Evolutionary conservation across 2,888 invertebrate genomes (phyloP), one percentile per base, ranked within the genome.

Genomic region (Agrochola lychnidis): DNA sequence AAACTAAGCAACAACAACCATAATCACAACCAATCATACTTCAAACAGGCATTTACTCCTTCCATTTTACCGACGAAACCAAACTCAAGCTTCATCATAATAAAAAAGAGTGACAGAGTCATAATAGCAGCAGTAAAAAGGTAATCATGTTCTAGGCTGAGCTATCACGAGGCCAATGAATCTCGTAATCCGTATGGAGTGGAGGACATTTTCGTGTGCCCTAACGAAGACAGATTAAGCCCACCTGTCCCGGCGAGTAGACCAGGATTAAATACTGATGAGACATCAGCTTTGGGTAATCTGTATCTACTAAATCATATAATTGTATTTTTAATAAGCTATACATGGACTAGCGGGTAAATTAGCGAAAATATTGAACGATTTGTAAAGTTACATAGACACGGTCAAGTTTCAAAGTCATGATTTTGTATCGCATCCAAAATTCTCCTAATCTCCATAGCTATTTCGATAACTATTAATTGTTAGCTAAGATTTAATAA

Each of bases 171-270:
- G 68, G 36, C 59, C 67, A 77, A 88, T 86, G 85, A 88, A 89
- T 89, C 86, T 85, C 80, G 83, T 90, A 90, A 90, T 89, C 87
- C 87, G 68, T 81, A 81, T 82, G 74, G 78, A 87, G 83, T 90
- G 84, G 87, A 83, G 86, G 84, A 87, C 87, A 84, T 87, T 89
- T 88, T 88, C 76, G 70, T 81, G 73, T 57, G 76, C 82, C 83
- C 88, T 92, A 94, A 95, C 94, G 94, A 95, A 95, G 95, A 96
- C 94, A 94, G 95, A 95, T 96, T 94, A 94, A 94, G 91, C 92
- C 79, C 83, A 90, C 86, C 85, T 84, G 88, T 83, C 80, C 56
- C 59, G 16, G 67, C 56, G 76, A 73, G 66, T 78, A 82, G 73
- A 76, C 76, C 83, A 85, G 89, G 84, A 87, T 89, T 89, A 89